Evolutionary conservation across 2,113 vertebrate genomes (phyloP), one percentile per base, ranked within the genome.

Genomic region (Urocitellus parryii): DNA sequence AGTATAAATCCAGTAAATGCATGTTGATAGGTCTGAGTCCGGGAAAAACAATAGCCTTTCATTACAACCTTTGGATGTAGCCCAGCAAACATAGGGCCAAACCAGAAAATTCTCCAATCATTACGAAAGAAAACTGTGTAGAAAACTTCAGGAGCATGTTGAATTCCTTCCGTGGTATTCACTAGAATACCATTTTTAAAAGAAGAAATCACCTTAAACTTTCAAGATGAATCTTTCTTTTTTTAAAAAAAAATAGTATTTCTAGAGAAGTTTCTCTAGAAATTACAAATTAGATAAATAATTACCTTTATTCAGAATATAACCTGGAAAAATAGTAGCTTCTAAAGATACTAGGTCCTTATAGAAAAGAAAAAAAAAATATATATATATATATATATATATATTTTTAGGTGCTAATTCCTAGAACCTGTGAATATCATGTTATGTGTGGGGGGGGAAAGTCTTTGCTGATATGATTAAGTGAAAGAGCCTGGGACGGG

Each of bases 1-100:
- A 95, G 61, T 65, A 96, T 79, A 93, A 90, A 96, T 94, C 70
- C 81, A 95, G 83, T 88, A 96, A 97, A 92, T 90, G 27, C n/a
- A 81, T 92, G 80, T 53, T 96, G 93, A 96, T 96, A 92, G 74
- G 48, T 95, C 92, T 80, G 48, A 92, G 84, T 94, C 65, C 87
- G 27, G 29, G 58, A 93, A 91, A 97, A 95, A 92, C 22, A 97
- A 93, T 85, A 95, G 67, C 37, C 67, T 88, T 85, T 81, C 80
- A 87, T 88, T 95, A 81, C 2, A 93, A 88, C 14, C 37, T 48
- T 95, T 82, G 91, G 39, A 91, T 45, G 65, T 42, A 90, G 39
- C 32, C 39, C 32, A 86, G 61, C n/a, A 32, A 84, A 78, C 68
- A 94, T 1, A 92, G 7, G 8, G 9, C 4, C 80, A 81, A 85